A percentile compares a stretch with the other conserved stretches of the same genome.
phyloP scores from a whole-genome alignment of 2,797 vertebrate species.

The Eulemur mongoz region DNA sequence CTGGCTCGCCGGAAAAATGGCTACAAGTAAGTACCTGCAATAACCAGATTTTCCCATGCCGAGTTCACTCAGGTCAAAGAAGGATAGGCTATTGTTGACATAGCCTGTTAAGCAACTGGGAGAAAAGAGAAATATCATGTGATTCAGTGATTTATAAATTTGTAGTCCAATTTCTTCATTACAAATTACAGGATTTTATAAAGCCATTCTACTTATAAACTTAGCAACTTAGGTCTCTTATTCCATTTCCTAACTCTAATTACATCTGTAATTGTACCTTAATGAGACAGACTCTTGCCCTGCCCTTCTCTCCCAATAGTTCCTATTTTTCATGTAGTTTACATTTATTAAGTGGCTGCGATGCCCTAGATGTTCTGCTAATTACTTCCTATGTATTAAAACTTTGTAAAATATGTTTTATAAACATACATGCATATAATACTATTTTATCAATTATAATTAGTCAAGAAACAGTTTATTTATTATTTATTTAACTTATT shows the following conservation, averaged over 20 bases:
- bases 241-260: neutral
- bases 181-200: neutral
- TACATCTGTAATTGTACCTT: neutral
- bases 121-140: conserved; percentile 51
- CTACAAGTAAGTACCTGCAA: conserved; percentile 87
- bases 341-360: neutral
- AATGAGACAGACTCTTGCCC: neutral
- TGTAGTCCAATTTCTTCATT: neutral
- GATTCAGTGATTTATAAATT: neutral
- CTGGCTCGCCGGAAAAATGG: neutral
- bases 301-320: neutral
- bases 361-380: neutral
- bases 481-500: neutral
- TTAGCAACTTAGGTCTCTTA: neutral
- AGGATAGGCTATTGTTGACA: conserved; percentile 97
- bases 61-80: conserved; percentile 93
- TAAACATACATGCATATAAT: neutral
- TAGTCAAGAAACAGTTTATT: neutral
- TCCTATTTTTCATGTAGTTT: neutral
- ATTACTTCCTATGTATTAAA: neutral
- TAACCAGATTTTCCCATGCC: conserved; percentile 89
- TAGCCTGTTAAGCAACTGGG: conserved; percentile 95
- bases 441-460: neutral
- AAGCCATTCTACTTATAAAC: neutral
- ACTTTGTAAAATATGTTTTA: neutral